Conservation (phyloP, 1,140 invertebrate species). For the Rhopalosiphum maidis region DNA sequence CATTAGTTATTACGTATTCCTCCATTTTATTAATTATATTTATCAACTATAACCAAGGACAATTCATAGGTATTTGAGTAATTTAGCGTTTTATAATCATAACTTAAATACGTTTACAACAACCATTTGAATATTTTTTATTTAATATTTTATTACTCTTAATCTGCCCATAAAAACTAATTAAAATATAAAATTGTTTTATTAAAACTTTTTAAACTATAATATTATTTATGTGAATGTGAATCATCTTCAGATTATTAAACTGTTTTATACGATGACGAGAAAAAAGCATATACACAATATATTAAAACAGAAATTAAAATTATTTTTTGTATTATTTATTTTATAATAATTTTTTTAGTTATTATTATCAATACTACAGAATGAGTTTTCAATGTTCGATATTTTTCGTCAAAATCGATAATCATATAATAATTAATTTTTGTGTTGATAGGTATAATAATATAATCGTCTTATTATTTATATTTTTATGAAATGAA, state of each 20-base stretch:
- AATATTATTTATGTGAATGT: neutral
- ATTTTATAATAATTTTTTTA: too few relatives aligned
- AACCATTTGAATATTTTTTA: neutral
- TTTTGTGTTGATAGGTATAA: neutral
- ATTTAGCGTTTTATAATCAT: neutral
- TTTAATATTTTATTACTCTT: neutral
- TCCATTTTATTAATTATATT: constrained; percentile 19
- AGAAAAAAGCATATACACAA: neutral
- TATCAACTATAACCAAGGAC: neutral
- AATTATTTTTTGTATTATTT: neutral
- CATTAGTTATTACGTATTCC: neutral
- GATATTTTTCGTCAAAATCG: neutral
- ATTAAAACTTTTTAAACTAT: neutral
- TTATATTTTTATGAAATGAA: neutral
- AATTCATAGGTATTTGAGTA: neutral
- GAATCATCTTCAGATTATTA: neutral
- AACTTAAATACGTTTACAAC: neutral
- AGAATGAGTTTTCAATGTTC: neutral
- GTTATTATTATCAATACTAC: neutral
- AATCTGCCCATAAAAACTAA: too few relatives aligned
- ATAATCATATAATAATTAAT: neutral
- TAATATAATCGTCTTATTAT: neutral
- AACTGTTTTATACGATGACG: neutral
- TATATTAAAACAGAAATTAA: neutral
- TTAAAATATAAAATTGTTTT: neutral